Evolutionary conservation across 2,113 vertebrate species (phyloP), one percentile per base, ranked within the genome.

Genomic region (Aegypius monachus): DNA sequence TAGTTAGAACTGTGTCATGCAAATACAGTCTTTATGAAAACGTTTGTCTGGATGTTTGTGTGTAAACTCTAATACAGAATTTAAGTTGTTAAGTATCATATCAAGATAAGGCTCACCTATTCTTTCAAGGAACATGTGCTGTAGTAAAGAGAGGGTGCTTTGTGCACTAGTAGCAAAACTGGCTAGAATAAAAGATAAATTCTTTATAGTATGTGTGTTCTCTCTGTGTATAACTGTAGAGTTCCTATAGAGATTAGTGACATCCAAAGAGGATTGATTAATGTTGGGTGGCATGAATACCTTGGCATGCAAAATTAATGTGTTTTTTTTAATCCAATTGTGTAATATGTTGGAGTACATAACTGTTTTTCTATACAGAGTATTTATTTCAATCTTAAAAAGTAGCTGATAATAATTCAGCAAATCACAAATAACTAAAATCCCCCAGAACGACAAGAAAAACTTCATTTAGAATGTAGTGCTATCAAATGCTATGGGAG

Each of bases 251-350:
- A 36, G 53, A 17, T 52, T 29, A 47, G 21, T 52, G 81, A 34
- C 43, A 71, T 59, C 13, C 26, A 79, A 22, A 71, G 36, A 56
- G 3, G 2, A 23, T 8, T 88, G 43, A 27, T 88, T 79, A n/a
- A 70, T 43, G 16, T 47, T 92, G 67, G 20, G 38, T 78, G 47
- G 29, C 18, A 16, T 26, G 20, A 48, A 16, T 86, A n/a, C 23
- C 48, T 61, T 61, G 32, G 32, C 20, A 11, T 45, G 65, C 78
- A 75, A 70, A 80, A 32, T 88, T 52, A 25, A 48, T 90, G 10
- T 18, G 26, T 0, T 29, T 0, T 10, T 74, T 62, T 77, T 15
- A 43, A 86, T 85, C 13, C 7, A 13, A 11, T 67, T 73, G 2
- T 82, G 4, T 55, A 63, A 17, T 59, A 71, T n/a, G 7, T 59